These are phyloP conservation scores for Limnephilus rhombicus DNA, from an alignment of 2,888 invertebrate species.

Conservation along the genomic window DNA sequence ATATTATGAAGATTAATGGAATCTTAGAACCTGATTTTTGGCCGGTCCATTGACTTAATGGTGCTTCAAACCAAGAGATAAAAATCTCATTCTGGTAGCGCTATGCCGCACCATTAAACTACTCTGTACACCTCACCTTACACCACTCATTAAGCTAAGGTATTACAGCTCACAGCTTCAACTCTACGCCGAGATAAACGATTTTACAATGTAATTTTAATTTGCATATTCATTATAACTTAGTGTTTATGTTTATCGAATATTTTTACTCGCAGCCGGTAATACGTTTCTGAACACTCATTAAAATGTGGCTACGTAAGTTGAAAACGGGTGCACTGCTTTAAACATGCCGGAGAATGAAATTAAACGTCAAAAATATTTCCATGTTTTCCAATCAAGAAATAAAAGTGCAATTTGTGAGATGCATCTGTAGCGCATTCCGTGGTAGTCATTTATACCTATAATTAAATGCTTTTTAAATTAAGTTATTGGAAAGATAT, in stretches of 20 bases:
- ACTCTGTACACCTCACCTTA: background rate
- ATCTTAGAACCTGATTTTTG: background rate
- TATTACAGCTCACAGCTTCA: background rate
- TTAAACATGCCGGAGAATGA: background rate
- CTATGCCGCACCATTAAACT: background rate
- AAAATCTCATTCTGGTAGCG: slow-evolving; percentile 23
- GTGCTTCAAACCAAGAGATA: background rate
- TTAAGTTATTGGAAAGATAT: background rate
- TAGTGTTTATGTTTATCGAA: background rate
- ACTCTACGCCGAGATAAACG: slow-evolving; percentile 29
- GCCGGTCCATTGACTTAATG: background rate
- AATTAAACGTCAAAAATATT: background rate
- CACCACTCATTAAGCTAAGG: background rate
- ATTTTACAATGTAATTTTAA: slow-evolving; percentile 45
- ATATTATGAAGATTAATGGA: slow-evolving; percentile 1
- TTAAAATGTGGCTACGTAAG: background rate
- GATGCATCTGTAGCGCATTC: background rate
- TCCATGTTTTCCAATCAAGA: background rate
- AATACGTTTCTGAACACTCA: background rate
- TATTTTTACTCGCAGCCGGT: background rate
- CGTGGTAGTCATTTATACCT: background rate
- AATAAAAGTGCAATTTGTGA: background rate
- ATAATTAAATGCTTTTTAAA: background rate
- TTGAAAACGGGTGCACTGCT: background rate
- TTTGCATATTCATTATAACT: slow-evolving; percentile 46